These are phyloP conservation scores for Arothron firmamentum DNA, from an alignment of 2,113 vertebrate genomes.

Conservation along the genomic window DNA sequence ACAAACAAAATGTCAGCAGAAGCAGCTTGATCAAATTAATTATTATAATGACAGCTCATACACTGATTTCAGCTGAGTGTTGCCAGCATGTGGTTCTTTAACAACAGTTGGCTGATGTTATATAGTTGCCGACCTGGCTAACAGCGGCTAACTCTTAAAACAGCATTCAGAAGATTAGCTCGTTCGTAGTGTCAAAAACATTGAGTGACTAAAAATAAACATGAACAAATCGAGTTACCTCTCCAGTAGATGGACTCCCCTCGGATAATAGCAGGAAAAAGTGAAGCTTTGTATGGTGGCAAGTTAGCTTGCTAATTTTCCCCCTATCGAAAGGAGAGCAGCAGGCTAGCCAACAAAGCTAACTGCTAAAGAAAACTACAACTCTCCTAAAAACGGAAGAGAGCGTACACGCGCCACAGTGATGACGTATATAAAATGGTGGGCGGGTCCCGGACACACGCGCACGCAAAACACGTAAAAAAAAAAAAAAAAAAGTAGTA, in stretches of 20 bases:
- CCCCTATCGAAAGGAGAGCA: conserved; percentile 31
- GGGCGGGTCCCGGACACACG: conserved; percentile 14
- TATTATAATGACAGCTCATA: not conserved
- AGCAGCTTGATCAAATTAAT: not conserved
- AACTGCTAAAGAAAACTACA: conserved; percentile 27
- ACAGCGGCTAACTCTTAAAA: conserved; percentile 34
- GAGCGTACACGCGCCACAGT: not conserved
- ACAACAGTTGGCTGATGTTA: conserved; percentile 12
- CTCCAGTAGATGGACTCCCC: conserved; percentile 18
- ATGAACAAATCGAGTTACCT: conserved; percentile 26
- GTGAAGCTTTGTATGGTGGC: conserved; percentile 17
- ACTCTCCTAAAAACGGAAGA: conserved; percentile 14
- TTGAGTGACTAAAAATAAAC: no score
- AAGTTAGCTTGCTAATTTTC: conserved; percentile 43
- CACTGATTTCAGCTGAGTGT: not conserved
- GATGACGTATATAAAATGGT: conserved; percentile 33
- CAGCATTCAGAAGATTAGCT: conserved; percentile 16
- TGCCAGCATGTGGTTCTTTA: no score
- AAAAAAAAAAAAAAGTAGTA: not conserved
- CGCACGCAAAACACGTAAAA: not conserved
- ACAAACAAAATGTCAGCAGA: not conserved
- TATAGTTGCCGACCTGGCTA: conserved; percentile 44
- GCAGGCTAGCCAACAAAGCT: conserved; percentile 36
- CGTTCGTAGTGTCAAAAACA: not conserved
- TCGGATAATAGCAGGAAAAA: not conserved